Base-by-base conservation (phyloP, 2,797 vertebrate genomes). In the Molossus alvarezi region DNA sequence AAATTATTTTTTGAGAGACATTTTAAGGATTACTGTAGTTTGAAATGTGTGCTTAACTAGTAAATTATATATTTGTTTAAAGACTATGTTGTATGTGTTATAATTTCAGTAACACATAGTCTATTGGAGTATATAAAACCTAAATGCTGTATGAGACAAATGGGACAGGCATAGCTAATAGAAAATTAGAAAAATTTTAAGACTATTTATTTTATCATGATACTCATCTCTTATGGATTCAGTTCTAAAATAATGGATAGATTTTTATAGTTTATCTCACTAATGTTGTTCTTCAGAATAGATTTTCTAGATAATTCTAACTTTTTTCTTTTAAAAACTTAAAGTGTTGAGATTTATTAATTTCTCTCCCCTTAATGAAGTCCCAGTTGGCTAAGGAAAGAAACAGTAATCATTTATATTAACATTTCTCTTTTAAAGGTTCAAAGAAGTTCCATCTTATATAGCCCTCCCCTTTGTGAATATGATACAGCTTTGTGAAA, bases 261-360 rank as follows among this genome's bases (percentile, higher is more conserved):
- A 20, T 80, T 81, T 96, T 88, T 88, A 67, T 60, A 65, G 33
- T 89, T 84, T 82, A 88, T 87, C 23, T 94, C 90, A 92, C 37
- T 77, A 79, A 89, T 67, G 77, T 21, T 86, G 21, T 65, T 62
- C 79, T 79, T 93, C 77, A 96, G 88, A 86, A 88, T 80, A 92
- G 45, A 95, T 91, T 64, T 88, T 90, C 51, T 73, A 85, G 60
- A 77, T 90, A 91, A 85, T 86, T 88, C 41, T 71, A 1, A 77
- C 51, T 71, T 96, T 85, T 82, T 80, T 82, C 83, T 91, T 92
- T 97, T 81, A 92, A 91, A 72, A 96, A 21, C 9, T 82, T 89
- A 91, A 95, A 94, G 15, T 41, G 45, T 90, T 83, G 88, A 91
- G 27, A 84, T 89, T 71, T 83, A 76, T 71, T 93, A 57, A 73